Evolutionary conservation across 2,113 vertebrate species (phyloP).

Genomic region (Myanophis thanlyinensis): DNA sequence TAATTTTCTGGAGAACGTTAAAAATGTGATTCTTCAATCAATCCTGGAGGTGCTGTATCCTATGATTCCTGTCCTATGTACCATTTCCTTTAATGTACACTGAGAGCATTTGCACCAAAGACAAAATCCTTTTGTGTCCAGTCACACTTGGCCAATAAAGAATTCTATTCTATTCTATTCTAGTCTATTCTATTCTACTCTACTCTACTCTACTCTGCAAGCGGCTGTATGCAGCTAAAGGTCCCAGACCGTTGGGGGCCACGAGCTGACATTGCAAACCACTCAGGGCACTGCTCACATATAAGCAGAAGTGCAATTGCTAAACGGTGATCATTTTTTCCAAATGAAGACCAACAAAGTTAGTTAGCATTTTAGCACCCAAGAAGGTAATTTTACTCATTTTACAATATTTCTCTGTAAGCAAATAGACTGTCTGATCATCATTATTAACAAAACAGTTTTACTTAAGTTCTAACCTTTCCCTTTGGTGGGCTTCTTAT

Average conservation of each 20-base stretch:
- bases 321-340: background rate
- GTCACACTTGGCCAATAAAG: too few species aligned
- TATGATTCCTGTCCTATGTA: too few species aligned
- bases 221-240: background rate
- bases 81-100: too few species aligned
- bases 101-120: too few species aligned
- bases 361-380: background rate
- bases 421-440: background rate
- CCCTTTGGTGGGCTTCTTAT: conserved; percentile 85
- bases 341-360: background rate
- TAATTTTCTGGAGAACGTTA: background rate
- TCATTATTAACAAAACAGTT: background rate
- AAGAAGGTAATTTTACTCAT: too few species aligned
- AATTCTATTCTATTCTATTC: too few species aligned
- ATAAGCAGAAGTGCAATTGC: background rate
- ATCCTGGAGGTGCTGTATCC: background rate
- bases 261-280: background rate
- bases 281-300: too few species aligned
- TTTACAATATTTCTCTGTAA: background rate
- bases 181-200: too few species aligned
- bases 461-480: conserved; percentile 77
- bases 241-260: background rate
- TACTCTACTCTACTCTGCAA: too few species aligned
- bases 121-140: too few species aligned
- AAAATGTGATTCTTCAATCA: background rate